Base-by-base conservation (phyloP, 2,888 invertebrate species). In the Stenodera caucasica region DNA sequence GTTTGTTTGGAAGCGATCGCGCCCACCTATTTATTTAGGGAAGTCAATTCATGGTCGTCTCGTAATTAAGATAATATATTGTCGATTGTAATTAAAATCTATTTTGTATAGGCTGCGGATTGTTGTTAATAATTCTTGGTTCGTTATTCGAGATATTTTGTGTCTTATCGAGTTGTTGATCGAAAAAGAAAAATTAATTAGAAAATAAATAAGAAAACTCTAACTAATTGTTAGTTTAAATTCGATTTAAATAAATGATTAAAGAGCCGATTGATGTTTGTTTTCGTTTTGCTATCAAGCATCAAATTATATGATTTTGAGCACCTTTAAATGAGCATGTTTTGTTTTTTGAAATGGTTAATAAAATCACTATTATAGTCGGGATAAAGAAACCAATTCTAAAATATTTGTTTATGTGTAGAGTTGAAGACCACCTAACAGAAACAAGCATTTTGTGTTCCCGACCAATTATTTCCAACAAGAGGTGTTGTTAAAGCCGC, bases 401-500 rank as follows among this genome's bases (percentile, higher is more conserved):
- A 52, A 55, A 40, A 60, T 58, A 55, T 58, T 67, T 63, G 65
- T 58, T 58, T 61, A 55, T 55, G 62, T 56, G 56, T 55, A 56
- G 53, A 53, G 52, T 37, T 51, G 66, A 64, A 68, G 76, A 77
- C 77, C 76, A 74, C 77, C 74, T 73, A 74, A 75, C 73, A 73
- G 72, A 75, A 76, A 77, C 77, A 76, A 76, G 77, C 74, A 72
- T 78, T 77, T 77, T 76, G 77, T 76, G 77, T 77, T 72, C 71
- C 75, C 75, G 73, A 71, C 76, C 77, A 78, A 78, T 78, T 78
- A 78, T 78, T 76, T 76, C 71, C 74, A 74, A 77, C 77, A 77
- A 72, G 75, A 77, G 77, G 77, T 78, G 77, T 77, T 77, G 77
- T 76, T 77, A 75, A 75, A 73, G 68, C 72, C 71, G 73, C 72